phyloP scores from a whole-genome alignment of 2,113 vertebrate genomes.

The Daboia siamensis region DNA sequence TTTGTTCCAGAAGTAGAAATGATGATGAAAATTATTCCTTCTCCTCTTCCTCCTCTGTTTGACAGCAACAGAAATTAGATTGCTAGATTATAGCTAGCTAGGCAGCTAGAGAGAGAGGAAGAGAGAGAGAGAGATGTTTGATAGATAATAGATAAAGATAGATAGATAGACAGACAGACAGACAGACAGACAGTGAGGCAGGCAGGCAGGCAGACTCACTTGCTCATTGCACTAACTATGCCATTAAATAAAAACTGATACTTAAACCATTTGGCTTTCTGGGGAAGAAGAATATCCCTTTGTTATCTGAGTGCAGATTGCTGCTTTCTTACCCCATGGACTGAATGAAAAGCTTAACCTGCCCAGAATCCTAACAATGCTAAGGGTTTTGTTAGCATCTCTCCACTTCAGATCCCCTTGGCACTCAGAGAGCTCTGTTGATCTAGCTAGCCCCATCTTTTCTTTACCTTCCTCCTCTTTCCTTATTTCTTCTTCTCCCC shows the following conservation, averaged over 20 bases:
- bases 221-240: background rate
- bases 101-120: too few relatives aligned
- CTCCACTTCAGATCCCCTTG: background rate
- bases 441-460: background rate
- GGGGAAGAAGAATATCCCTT: background rate
- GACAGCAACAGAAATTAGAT: background rate
- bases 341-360: background rate
- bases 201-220: background rate
- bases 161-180: too few relatives aligned
- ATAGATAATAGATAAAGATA: too few relatives aligned
- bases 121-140: too few relatives aligned
- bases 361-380: background rate
- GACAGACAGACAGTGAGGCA: too few relatives aligned
- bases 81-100: background rate
- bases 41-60: background rate
- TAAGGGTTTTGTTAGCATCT: background rate
- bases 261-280: background rate
- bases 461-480: background rate
- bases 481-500: background rate
- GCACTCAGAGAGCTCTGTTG: background rate
- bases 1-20: background rate
- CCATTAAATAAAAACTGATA: background rate
- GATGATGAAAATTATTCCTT: background rate
- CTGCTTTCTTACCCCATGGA: background rate
- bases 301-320: background rate